Conservation (phyloP, 1,140 invertebrate genomes). For the Pectinophora gossypiella region DNA sequence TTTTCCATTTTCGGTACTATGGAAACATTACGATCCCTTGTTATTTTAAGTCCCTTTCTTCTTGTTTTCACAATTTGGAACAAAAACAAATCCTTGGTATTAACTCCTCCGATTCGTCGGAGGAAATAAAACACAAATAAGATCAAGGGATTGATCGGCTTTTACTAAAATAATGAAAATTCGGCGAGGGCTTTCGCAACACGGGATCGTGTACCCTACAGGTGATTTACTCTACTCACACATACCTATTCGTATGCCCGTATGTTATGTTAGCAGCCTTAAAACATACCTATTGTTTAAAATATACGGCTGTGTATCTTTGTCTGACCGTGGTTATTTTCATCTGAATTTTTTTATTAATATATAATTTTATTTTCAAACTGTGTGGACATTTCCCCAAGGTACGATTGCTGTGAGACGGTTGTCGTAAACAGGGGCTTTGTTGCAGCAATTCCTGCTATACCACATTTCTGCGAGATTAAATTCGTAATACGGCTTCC, state of each 20-base stretch:
- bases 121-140: conserved; percentile 1
- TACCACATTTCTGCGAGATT: conserved; percentile 68
- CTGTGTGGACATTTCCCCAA: conserved; percentile 24
- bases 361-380: not conserved
- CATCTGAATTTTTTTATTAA: not conserved
- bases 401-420: conserved; percentile 38
- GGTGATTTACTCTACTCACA: not conserved
- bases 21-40: not conserved
- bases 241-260: not conserved
- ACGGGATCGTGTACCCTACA: not conserved
- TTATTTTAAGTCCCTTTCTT: not conserved
- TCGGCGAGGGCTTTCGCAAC: not conserved
- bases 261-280: not conserved
- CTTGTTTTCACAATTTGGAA: not conserved
- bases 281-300: too few species aligned
- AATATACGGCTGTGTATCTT: too few species aligned
- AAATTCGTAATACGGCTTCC: conserved; percentile 65
- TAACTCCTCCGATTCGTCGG: not conserved
- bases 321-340: too few species aligned
- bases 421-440: conserved; percentile 54
- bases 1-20: too few species aligned
- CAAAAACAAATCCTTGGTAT: not conserved
- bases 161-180: not conserved
- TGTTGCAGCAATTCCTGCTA: conserved; percentile 54
- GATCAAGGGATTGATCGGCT: conserved; percentile 2